These are phyloP conservation scores for Acanthornis magna DNA, from an alignment of 2,797 vertebrate genomes.

Conservation along the genomic window DNA sequence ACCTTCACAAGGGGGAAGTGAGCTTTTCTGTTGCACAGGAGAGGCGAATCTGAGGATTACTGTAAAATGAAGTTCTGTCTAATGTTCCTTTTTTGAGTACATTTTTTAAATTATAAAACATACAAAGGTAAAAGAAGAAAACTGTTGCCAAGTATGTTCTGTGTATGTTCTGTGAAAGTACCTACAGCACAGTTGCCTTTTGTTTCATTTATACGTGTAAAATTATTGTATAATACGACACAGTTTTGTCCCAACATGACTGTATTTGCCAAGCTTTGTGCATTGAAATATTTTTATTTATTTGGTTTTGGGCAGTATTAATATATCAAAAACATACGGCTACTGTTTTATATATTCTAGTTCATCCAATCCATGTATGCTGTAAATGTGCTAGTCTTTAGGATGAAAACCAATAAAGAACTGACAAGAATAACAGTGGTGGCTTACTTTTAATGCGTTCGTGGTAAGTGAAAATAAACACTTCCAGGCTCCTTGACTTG, in stretches of 20 bases:
- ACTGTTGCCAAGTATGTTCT: conserved; percentile 38
- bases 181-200: conserved; percentile 72
- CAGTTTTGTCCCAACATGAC: conserved; percentile 65
- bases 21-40: conserved; percentile 27
- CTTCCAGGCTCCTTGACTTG: neutral
- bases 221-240: conserved; percentile 76
- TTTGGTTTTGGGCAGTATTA: conserved; percentile 81
- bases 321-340: conserved; percentile 74
- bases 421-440: conserved; percentile 66
- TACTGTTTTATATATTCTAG: conserved; percentile 79
- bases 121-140: conserved; percentile 36
- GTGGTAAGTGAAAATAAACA: neutral
- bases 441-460: neutral
- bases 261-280: conserved; percentile 79
- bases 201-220: conserved; percentile 76
- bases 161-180: conserved; percentile 65
- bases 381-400: conserved; percentile 83
- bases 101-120: conserved; percentile 33
- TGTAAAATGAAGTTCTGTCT: conserved; percentile 37
- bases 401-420: conserved; percentile 78
- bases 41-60: conserved; percentile 1
- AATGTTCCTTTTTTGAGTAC: conserved; percentile 23
- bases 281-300: conserved; percentile 82
- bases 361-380: conserved; percentile 76
- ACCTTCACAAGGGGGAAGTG: conserved; percentile 15